Conservation (phyloP, 2,113 vertebrate species). For the Crotalus tigris region DNA sequence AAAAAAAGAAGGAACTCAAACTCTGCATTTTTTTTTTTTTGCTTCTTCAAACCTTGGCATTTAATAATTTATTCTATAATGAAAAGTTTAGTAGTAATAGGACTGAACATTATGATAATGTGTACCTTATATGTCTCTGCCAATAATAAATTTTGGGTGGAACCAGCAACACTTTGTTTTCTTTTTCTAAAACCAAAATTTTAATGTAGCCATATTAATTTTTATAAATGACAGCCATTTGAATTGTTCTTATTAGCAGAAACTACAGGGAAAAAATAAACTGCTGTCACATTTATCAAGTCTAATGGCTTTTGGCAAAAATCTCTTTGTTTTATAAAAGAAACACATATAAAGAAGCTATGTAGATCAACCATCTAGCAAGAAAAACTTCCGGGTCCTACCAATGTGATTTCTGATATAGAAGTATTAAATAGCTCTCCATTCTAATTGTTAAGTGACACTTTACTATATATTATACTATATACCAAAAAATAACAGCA, state of each 20-base stretch:
- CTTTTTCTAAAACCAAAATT: constrained; percentile 57
- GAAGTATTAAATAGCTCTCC: background rate
- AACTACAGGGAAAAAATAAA: background rate
- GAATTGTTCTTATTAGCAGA: background rate
- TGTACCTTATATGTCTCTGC: constrained; percentile 38
- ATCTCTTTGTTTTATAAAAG: background rate
- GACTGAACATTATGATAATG: constrained; percentile 49
- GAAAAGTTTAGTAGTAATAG: constrained; percentile 41
- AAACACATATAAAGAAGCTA: background rate
- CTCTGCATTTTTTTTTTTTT: background rate
- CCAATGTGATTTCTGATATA: background rate
- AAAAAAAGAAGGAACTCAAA: background rate
- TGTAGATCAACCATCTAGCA: background rate
- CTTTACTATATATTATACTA: background rate
- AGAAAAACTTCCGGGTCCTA: background rate
- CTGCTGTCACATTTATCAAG: background rate
- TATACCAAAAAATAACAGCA: background rate
- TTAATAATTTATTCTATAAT: background rate
- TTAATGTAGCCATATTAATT: constrained; percentile 35
- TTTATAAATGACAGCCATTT: constrained; percentile 2
- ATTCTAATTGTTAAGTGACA: background rate
- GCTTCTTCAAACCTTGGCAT: background rate
- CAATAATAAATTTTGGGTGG: constrained; percentile 50
- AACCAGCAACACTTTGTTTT: constrained; percentile 16
- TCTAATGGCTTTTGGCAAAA: background rate